Evolutionary conservation across 1,140 invertebrate species (phyloP).

Genomic region (Solen grandis): DNA sequence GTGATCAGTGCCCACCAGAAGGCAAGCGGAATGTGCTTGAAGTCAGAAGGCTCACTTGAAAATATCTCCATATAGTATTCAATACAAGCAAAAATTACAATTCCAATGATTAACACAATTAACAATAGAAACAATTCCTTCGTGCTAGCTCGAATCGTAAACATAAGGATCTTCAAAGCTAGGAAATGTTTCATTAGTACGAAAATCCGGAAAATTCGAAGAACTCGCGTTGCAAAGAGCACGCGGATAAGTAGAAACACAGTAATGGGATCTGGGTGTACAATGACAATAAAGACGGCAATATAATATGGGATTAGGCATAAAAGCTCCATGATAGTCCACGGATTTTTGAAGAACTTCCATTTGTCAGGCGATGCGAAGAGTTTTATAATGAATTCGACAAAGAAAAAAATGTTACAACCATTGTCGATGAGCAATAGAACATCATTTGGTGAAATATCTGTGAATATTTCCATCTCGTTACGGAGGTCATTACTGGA

Average conservation of each 20-base stretch:
- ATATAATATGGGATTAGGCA: conserved; percentile 71
- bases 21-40: conserved; percentile 69
- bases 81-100: conserved; percentile 70
- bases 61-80: conserved; percentile 70
- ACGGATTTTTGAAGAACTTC: conserved; percentile 70
- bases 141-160: conserved; percentile 68
- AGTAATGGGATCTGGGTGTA: conserved; percentile 61
- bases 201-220: conserved; percentile 69
- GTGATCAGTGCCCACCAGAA: conserved; percentile 78
- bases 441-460: conserved; percentile 40
- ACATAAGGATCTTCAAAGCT: conserved; percentile 70
- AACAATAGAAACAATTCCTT: conserved; percentile 71
- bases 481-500: conserved; percentile 43
- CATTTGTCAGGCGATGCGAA: conserved; percentile 75
- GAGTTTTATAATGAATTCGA: conserved; percentile 73
- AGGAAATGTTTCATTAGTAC: conserved; percentile 69
- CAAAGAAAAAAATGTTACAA: conserved; percentile 58
- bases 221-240: conserved; percentile 62
- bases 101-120: conserved; percentile 67
- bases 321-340: conserved; percentile 63
- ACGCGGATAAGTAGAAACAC: conserved; percentile 61
- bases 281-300: conserved; percentile 77
- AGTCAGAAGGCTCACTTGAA: conserved; percentile 56
- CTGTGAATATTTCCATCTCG: conserved; percentile 54
- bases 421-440: conserved; percentile 59